These are phyloP conservation scores for Hydrolagus colliei DNA, from an alignment of 2,797 vertebrate genomes.

Conservation along the genomic window DNA sequence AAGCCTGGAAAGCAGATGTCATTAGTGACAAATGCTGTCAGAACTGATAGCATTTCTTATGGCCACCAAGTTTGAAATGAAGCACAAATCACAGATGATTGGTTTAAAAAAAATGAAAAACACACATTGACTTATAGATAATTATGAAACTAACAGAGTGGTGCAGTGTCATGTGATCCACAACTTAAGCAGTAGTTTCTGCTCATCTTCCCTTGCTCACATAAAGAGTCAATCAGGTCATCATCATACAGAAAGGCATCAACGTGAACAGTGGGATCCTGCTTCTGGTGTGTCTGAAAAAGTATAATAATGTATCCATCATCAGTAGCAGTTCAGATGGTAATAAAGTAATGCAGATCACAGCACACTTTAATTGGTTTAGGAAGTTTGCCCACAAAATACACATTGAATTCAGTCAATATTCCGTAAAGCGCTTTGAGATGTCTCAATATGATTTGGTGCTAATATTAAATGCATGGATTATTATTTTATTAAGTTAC, in stretches of 20 bases:
- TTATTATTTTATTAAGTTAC: no score
- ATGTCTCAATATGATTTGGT: no score
- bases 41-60: background rate
- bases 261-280: conserved; percentile 68
- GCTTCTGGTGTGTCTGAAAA: conserved; percentile 64
- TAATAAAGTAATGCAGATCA: background rate
- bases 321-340: background rate
- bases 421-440: background rate
- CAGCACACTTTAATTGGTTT: no score
- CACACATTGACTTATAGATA: background rate
- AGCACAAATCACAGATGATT: background rate
- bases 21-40: background rate
- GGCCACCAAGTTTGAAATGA: background rate
- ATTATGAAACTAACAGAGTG: conserved; percentile 61
- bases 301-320: background rate
- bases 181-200: conserved; percentile 75
- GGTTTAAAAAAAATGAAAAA: background rate
- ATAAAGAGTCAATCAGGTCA: conserved; percentile 73
- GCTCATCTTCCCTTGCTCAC: conserved; percentile 78
- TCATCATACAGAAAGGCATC: conserved; percentile 87
- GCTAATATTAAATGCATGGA: no score
- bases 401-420: background rate
- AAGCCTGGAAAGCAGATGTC: no score
- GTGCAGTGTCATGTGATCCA: conserved; percentile 70
- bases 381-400: background rate